Percentiles rank a stretch among this genome's conserved stretches.
phyloP scores from a whole-genome alignment of 2,888 invertebrate genomes.

The Pseudococcus viburni region DNA sequence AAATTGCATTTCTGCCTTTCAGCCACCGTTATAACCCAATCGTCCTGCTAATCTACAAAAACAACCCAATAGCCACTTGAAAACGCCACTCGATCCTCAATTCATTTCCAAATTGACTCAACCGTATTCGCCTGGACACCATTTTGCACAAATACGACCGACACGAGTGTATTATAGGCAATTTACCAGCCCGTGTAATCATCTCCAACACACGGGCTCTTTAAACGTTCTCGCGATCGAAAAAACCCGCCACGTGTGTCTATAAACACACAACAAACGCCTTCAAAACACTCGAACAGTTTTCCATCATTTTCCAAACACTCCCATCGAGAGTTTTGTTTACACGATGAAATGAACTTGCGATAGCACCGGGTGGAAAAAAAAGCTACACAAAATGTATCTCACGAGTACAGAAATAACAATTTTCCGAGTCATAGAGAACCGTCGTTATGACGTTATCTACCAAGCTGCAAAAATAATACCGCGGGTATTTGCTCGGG shows the following conservation, averaged over 20 bases:
- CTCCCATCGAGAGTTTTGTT: constrained; percentile 27
- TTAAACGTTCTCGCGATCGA: not conserved
- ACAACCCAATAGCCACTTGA: too few species aligned
- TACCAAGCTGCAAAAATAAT: not conserved
- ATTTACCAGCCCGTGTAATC: not conserved
- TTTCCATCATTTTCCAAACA: constrained; percentile 10
- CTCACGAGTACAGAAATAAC: constrained; percentile 16
- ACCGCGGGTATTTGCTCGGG: too few species aligned
- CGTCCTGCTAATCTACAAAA: not conserved
- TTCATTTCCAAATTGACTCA: too few species aligned
- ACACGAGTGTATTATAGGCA: not conserved
- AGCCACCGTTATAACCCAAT: not conserved
- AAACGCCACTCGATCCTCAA: too few species aligned
- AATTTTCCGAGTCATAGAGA: not conserved
- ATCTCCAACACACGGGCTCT: not conserved
- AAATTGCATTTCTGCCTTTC: too few species aligned
- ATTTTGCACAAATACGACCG: not conserved
- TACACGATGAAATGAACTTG: not conserved
- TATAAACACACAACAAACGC: too few species aligned
- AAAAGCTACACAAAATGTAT: not conserved
- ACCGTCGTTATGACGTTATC: not conserved
- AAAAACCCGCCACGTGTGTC: not conserved
- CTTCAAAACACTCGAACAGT: not conserved
- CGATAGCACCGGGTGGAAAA: not conserved
- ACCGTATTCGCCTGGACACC: not conserved